Base-by-base conservation (phyloP, 2,888 invertebrate genomes). In the Torymus aiolomorphi region DNA sequence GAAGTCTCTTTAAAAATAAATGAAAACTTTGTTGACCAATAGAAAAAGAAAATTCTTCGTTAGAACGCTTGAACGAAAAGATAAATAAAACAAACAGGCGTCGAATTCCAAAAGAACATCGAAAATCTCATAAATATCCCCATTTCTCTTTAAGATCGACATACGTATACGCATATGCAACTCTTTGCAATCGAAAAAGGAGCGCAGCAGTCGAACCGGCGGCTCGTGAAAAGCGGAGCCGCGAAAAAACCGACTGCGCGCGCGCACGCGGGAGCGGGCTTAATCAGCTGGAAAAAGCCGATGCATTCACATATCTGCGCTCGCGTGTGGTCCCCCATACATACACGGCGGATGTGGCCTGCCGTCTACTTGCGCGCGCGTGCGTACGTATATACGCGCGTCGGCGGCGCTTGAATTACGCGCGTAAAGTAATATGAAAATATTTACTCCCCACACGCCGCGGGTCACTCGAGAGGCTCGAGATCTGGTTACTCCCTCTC, bases 401-500 rank as follows among this genome's bases (percentile, higher is more conserved):
- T 87, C 88, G 86, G 86, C 84, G 84, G 84, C 84, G 86, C 86
- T 88, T 88, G 86, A 89, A 86, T 90, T 89, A 88, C 89, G 84
- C 82, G 80, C 83, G 88, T 88, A 88, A 88, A 88, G 87, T 87
- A 88, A 89, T 89, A 89, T 87, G 89, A 89, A 90, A 90, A 90
- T 90, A 89, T 90, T 90, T 89, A 88, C 88, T 83, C 83, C 83
- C 84, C 83, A 10, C 42, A 10, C 42, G n/a, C 85, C 82, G 85
- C 84, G 85, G 51, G 78, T 79, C 73, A 74, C 80, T 79, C 74
- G n/a, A 16, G 20, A 31, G 13, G 56, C 5, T 14, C 31, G 63
- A 59, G 63, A 86, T 90, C 89, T 87, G 87, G 89, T 90, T 90
- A 89, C 89, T 82, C 74, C 82, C 82, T 84, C 83, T 70, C 71